Conservation (phyloP, 2,113 vertebrate species). For the Phaethon lepturus region DNA sequence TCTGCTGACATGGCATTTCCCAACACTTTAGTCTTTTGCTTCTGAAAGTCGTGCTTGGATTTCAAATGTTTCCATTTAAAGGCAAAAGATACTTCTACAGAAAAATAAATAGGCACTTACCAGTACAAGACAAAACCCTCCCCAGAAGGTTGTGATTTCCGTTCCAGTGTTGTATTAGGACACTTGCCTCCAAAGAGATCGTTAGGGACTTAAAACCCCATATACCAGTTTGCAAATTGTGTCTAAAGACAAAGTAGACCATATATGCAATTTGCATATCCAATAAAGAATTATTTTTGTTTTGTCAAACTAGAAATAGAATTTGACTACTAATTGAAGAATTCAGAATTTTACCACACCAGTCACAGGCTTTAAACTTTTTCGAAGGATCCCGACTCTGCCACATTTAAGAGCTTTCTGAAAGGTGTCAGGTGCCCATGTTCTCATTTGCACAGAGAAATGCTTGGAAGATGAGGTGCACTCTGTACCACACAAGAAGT, state of each 20-base stretch:
- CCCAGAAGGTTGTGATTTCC: not conserved
- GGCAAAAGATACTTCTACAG: not conserved
- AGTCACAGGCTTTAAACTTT: not conserved
- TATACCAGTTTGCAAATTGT: not conserved
- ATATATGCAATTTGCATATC: not conserved
- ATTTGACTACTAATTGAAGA: not conserved
- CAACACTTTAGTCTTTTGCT: not conserved
- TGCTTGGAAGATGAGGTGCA: not conserved
- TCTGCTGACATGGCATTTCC: constrained; percentile 12
- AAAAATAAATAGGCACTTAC: not conserved
- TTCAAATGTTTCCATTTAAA: not conserved
- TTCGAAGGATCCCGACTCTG: not conserved
- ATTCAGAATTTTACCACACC: not conserved
- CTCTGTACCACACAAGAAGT: not conserved
- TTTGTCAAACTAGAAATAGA: not conserved
- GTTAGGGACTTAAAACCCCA: not conserved
- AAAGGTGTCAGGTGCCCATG: not conserved
- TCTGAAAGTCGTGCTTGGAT: constrained; percentile 6
- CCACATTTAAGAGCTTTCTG: not conserved
- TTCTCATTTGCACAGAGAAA: not conserved
- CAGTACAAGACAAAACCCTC: not conserved
- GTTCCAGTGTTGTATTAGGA: not conserved
- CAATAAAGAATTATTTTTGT: not conserved
- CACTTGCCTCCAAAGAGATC: not conserved
- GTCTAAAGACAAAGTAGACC: not conserved